Evolutionary conservation across 2,113 vertebrate species (phyloP), one percentile per base, ranked within the genome.

Genomic region (Actenoides hombroni): DNA sequence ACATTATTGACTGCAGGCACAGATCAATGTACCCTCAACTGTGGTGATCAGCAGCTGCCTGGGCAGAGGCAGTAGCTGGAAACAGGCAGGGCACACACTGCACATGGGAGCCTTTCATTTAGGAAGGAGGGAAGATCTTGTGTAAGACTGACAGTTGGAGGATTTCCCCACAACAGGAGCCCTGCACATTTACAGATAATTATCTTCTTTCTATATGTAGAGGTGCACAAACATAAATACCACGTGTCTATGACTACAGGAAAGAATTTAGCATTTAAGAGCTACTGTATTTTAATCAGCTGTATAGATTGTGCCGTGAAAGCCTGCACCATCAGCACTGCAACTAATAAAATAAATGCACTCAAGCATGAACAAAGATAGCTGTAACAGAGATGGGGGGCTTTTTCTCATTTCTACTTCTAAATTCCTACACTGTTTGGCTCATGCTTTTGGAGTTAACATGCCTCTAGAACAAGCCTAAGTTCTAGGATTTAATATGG

Each of bases 61-160:
- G 67, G 6, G 16, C 2, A 21, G 59, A 61, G 84, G 48, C 75
- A 25, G 37, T 6, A 37, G 31, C 42, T 65, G 67, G 16, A 15
- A n/a, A 5, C 26, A 37, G 26, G 6, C 49, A 4, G 61, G 39
- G 59, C 31, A 16, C 31, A 1, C 0, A 0, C 63, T 23, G 24
- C 37, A 14, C 11, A 29, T 5, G 6, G 37, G 18, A 71, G 25
- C 12, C 16, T 46, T 8, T 7, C 2, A 0, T 5, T 9, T 6
- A 20, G 73, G 10, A 37, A 75, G 13, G 11, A 12, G 15, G 13
- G 10, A 35, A 63, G 54, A 77, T 4, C 19, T 39, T 10, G 21
- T 1, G 5, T 33, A 13, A 59, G 65, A 44, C 33, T 39, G 65
- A 44, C 26, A 48, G 26, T 14, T 60, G 19, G 42, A 51, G n/a